Percentiles rank a stretch among this genome's conserved stretches.
phyloP scores from a whole-genome alignment of 2,888 invertebrate species.

The Himalopsyche anomala region DNA sequence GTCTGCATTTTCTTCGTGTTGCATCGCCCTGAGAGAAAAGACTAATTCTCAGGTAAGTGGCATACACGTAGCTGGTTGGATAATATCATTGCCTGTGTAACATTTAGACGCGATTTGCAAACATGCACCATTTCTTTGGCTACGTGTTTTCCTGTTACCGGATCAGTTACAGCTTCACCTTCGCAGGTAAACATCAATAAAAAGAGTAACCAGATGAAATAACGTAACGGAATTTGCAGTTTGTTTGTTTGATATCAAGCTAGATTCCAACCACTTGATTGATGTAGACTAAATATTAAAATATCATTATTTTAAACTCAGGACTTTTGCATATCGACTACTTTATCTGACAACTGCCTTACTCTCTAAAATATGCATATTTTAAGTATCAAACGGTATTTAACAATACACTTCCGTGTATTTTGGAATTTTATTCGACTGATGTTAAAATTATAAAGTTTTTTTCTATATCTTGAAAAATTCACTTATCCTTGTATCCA shows the following conservation, averaged over 20 bases:
- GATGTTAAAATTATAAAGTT: too few relatives aligned
- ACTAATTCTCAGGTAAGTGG: not conserved
- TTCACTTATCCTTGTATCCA: too few relatives aligned
- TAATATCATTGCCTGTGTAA: slow-evolving; percentile 39
- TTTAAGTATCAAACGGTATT: too few relatives aligned
- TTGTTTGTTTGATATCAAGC: not conserved
- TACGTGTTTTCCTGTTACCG: slow-evolving; percentile 26
- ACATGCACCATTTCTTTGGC: slow-evolving; percentile 31
- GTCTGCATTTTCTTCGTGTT: too few relatives aligned
- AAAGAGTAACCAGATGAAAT: slow-evolving; percentile 28
- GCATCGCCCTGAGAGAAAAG: not conserved
- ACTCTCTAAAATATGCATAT: too few relatives aligned
- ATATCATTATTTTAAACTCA: too few relatives aligned
- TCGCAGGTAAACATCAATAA: slow-evolving; percentile 16
- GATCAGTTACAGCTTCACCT: slow-evolving; percentile 26
- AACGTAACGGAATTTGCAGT: slow-evolving; percentile 22
- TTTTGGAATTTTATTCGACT: too few relatives aligned
- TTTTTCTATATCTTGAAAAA: too few relatives aligned
- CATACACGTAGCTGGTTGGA: not conserved
- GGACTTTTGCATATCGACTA: too few relatives aligned
- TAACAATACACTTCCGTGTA: too few relatives aligned
- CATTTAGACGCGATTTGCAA: slow-evolving; percentile 12
- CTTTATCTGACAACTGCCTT: too few relatives aligned
- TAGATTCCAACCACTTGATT: not conserved
- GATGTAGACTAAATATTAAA: not conserved